Percentiles rank a stretch among this genome's conserved stretches.
These are phyloP conservation scores for Melanotaenia duboulayi DNA, from an alignment of 2,113 vertebrate genomes.

Conservation along the genomic window DNA sequence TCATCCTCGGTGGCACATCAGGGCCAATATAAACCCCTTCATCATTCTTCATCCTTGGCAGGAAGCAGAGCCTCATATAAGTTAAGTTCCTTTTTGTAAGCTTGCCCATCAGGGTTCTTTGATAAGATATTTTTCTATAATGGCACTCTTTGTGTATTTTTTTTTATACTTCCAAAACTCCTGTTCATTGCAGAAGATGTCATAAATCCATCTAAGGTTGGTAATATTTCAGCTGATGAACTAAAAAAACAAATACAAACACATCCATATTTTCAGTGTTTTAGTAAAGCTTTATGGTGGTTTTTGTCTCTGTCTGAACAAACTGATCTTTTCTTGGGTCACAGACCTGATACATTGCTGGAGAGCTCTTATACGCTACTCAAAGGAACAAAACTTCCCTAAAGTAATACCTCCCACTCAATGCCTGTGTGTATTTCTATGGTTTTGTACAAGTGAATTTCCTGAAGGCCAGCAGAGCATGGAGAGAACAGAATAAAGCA, in stretches of 20 bases:
- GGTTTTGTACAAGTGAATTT: conserved; percentile 50
- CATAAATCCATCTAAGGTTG: background rate
- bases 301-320: background rate
- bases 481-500: conserved; percentile 27
- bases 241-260: background rate
- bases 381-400: conserved; percentile 18
- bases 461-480: conserved; percentile 50
- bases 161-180: too few relatives aligned
- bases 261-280: background rate
- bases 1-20: background rate
- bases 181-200: background rate
- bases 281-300: background rate
- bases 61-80: background rate
- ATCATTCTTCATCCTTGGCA: background rate
- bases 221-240: background rate
- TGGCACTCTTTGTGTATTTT: background rate
- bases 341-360: conserved; percentile 17
- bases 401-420: conserved; percentile 60
- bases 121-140: background rate
- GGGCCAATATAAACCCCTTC: conserved; percentile 7
- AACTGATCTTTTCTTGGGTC: background rate
- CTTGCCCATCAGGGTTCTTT: background rate
- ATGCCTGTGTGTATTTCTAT: conserved; percentile 17
- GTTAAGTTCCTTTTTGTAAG: background rate
- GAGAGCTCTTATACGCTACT: conserved; percentile 25